Evolutionary conservation across 2,797 vertebrate species (phyloP), one percentile per base, ranked within the genome.

Genomic region (Champsocephalus esox): DNA sequence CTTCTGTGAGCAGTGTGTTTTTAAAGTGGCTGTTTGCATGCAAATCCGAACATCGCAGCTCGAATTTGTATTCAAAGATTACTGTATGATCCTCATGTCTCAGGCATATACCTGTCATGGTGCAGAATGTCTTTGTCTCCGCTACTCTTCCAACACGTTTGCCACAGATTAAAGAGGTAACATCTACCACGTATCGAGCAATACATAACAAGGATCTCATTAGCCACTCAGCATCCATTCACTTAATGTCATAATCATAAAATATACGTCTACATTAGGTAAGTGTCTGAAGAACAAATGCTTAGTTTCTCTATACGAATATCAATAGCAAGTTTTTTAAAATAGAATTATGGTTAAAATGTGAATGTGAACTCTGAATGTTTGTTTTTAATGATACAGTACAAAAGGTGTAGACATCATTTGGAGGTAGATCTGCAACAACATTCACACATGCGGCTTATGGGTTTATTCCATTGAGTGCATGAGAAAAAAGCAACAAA

Each of bases 21-120:
- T 80, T 85, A 82, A 91, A 80, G 77, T 70, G 66, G 58, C 68
- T 79, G 75, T 83, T 84, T 83, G 70, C 77, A 79, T 87, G 82
- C 82, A 83, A 88, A 84, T 80, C 67, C 41, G 75, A 84, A 73
- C 45, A 50, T 24, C 66, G 75, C 62, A 75, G 62, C 65, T 80
- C 19, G 50, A 79, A 81, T 81, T 77, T 77, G 68, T 77, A 82
- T 76, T 80, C 62, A 51, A 52, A 80, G 72, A 74, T 49, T 58
- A 65, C 41, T 78, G 55, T 70, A 48, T 67, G 70, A 82, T 77
- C 76, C 57, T 54, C 45, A 13, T 77, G 28, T 82, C 72, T 79
- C 43, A 44, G 49, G 43, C 60, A 77, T 44, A 64, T 73, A 89
- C 80, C 73, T 88, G 78, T 76, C 73, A 84, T 41, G 43, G 59